Conservation (phyloP, 2,797 vertebrate genomes). For the Coccyzus lansbergi region DNA sequence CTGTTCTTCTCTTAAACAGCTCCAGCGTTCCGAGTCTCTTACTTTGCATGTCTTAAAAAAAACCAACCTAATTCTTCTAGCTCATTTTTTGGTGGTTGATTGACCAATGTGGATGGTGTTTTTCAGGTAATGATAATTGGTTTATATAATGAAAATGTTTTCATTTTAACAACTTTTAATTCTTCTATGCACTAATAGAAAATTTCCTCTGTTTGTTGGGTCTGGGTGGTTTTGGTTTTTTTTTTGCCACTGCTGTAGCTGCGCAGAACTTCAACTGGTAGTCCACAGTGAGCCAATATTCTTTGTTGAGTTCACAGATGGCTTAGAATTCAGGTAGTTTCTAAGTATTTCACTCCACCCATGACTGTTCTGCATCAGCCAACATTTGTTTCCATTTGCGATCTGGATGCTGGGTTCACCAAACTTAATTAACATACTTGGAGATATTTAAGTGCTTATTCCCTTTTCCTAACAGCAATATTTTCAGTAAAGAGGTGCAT, state of each 20-base stretch:
- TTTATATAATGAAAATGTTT: not conserved
- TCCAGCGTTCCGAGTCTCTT: not conserved
- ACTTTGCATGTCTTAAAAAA: not conserved
- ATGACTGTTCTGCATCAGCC: not conserved
- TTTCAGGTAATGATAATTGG: too few relatives aligned
- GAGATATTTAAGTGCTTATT: not conserved
- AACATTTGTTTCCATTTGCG: accelerated
- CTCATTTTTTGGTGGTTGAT: not conserved
- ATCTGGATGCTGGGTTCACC: not conserved
- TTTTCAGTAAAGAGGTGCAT: not conserved
- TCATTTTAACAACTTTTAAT: not conserved
- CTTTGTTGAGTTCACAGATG: not conserved
- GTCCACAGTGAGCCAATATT: not conserved
- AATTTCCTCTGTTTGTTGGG: not conserved
- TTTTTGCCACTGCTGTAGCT: not conserved
- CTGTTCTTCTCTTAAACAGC: not conserved
- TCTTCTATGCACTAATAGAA: not conserved
- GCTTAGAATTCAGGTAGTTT: not conserved
- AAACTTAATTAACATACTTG: not conserved
- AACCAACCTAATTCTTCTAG: not conserved
- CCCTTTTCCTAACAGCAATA: not conserved
- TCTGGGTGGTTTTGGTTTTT: accelerated
- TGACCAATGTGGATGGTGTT: not conserved
- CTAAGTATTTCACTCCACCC: not conserved
- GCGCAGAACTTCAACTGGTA: not conserved